Conservation (phyloP, 2,113 vertebrate species). For the Onychostruthus taczanowskii region DNA sequence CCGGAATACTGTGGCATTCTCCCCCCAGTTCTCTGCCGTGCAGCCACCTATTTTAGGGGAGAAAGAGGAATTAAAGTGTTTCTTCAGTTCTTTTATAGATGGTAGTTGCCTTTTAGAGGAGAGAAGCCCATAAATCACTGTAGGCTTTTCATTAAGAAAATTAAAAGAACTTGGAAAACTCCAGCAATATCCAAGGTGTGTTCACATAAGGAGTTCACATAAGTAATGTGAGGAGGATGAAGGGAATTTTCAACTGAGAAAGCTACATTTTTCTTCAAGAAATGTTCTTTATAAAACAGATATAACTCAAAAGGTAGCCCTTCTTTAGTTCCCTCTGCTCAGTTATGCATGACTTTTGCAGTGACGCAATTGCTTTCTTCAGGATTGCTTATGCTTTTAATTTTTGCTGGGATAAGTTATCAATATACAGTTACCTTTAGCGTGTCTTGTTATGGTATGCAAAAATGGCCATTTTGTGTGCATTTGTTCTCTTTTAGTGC, state of each 20-base stretch:
- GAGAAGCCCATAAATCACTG: not conserved
- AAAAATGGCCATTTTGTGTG: not conserved
- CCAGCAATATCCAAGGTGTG: not conserved
- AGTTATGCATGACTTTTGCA: not conserved
- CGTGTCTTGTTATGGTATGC: not conserved
- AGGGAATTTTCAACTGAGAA: not conserved
- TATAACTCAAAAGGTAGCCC: not conserved
- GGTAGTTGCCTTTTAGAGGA: not conserved
- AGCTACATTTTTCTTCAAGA: not conserved
- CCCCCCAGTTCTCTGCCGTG: not conserved
- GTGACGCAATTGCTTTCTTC: not conserved
- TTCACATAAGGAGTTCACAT: not conserved
- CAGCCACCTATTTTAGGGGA: not conserved
- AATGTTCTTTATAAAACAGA: not conserved
- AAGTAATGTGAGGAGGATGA: not conserved
- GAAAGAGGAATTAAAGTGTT: not conserved
- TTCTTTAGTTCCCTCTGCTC: not conserved
- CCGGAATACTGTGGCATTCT: not conserved
- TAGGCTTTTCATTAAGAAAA: not conserved
- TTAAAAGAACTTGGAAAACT: not conserved
- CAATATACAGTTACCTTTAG: not conserved
- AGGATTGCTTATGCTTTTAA: not conserved
- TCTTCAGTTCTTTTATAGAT: not conserved
- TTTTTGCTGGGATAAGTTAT: not conserved
- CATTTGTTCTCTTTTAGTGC: not conserved